Percentiles rank a stretch among this genome's conserved stretches.
These are phyloP conservation scores for Eugnorisma glareosa DNA, from an alignment of 2,888 invertebrate species.

Conservation along the genomic window DNA sequence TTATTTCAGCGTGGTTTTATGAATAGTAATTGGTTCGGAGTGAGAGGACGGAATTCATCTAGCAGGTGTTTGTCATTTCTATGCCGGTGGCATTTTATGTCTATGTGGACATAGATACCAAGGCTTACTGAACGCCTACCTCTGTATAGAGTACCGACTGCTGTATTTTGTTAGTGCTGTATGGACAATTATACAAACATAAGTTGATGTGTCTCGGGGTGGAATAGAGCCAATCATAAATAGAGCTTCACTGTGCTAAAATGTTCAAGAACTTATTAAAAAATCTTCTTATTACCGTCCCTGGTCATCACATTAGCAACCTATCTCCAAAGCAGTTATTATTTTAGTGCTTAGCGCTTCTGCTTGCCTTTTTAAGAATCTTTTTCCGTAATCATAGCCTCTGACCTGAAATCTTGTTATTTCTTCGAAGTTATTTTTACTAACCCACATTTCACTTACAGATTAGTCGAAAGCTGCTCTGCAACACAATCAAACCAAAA, in stretches of 20 bases:
- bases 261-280: background rate
- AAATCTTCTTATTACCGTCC: background rate
- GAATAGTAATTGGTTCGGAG: slow-evolving; percentile 59
- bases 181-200: background rate
- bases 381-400: slow-evolving; percentile 24
- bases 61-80: slow-evolving; percentile 42
- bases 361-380: background rate
- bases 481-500: slow-evolving; percentile 45
- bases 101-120: slow-evolving; percentile 25
- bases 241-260: background rate
- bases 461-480: slow-evolving; percentile 50
- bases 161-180: background rate
- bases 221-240: background rate
- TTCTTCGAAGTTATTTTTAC: slow-evolving; percentile 30
- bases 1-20: slow-evolving; percentile 63
- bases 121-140: slow-evolving; percentile 5
- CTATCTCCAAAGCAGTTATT: background rate
- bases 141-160: background rate
- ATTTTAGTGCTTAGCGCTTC: background rate
- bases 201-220: background rate
- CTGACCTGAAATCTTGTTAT: slow-evolving; percentile 20
- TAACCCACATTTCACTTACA: slow-evolving; percentile 31
- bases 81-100: slow-evolving; percentile 26
- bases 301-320: background rate
- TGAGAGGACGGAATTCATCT: slow-evolving; percentile 46